Evolutionary conservation across 2,888 invertebrate genomes (phyloP).

Genomic region (Caenorhabditis sp.): DNA sequence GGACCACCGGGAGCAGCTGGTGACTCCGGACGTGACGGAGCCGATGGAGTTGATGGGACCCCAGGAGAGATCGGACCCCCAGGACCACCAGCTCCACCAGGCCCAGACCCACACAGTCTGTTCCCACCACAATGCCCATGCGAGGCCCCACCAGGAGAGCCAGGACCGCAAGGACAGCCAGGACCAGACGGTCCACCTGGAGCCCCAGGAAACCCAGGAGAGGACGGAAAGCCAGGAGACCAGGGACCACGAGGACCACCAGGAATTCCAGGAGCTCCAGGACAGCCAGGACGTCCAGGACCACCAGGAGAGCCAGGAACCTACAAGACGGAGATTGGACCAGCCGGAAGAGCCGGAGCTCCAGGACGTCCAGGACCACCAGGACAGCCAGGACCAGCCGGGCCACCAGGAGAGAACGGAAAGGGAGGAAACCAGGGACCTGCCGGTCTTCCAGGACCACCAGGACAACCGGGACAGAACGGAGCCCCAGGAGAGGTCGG

Average conservation of each 20-base stretch:
- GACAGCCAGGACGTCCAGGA: slow-evolving; percentile 74
- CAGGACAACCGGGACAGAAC: slow-evolving; percentile 70
- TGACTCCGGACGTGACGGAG: slow-evolving; percentile 71
- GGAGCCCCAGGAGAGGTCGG: slow-evolving; percentile 70
- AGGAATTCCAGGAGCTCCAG: slow-evolving; percentile 82
- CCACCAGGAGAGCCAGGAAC: slow-evolving; percentile 78
- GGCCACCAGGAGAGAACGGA: slow-evolving; percentile 75
- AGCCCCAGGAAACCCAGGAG: slow-evolving; percentile 73
- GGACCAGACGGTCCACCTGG: slow-evolving; percentile 73
- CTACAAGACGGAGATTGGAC: slow-evolving; percentile 75
- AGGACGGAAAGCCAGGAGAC: slow-evolving; percentile 77
- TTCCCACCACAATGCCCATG: slow-evolving; percentile 79
- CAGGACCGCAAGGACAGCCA: slow-evolving; percentile 70
- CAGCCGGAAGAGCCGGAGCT: slow-evolving; percentile 72
- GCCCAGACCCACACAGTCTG: slow-evolving; percentile 74
- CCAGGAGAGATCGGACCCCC: slow-evolving; percentile 77
- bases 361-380: slow-evolving; percentile 75
- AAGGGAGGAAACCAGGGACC: slow-evolving; percentile 69
- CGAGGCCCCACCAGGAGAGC: slow-evolving; percentile 76
- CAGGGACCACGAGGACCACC: slow-evolving; percentile 84
- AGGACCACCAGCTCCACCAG: slow-evolving; percentile 77
- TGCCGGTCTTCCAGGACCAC: slow-evolving; percentile 68
- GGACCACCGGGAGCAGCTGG: slow-evolving; percentile 78
- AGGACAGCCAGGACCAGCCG: slow-evolving; percentile 71
- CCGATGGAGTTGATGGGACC: slow-evolving; percentile 76